Evolutionary conservation across 2,113 vertebrate species (phyloP).

Genomic region (Ellobius talpinus): DNA sequence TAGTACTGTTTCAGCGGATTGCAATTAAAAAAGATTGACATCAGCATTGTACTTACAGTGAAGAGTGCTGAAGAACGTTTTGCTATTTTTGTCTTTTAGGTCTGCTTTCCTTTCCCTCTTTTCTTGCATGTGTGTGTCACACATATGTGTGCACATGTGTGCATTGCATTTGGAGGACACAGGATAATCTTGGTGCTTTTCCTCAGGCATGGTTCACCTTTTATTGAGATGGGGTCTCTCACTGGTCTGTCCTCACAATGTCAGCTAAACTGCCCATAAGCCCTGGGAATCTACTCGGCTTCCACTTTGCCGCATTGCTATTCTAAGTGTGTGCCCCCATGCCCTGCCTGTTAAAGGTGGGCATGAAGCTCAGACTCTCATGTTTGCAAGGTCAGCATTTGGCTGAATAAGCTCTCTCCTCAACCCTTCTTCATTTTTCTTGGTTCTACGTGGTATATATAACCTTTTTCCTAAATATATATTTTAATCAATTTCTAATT

Average conservation of each 20-base stretch:
- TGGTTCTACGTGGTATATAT: not conserved
- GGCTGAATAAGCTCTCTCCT: not conserved
- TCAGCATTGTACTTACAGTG: constrained; percentile 42
- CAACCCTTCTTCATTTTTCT: not conserved
- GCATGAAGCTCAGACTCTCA: not conserved
- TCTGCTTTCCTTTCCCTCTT: not conserved
- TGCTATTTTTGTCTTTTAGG: constrained; percentile 49
- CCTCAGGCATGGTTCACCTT: not conserved
- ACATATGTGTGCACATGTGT: not conserved
- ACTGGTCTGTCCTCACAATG: not conserved
- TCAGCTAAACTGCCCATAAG: not conserved
- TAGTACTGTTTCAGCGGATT: not conserved
- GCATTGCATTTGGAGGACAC: not conserved
- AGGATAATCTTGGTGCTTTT: not conserved
- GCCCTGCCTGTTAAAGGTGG: not conserved
- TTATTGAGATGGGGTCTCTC: not conserved
- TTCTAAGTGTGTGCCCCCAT: not conserved
- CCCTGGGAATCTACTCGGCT: not conserved
- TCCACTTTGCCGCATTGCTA: not conserved
- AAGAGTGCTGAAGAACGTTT: constrained; percentile 1
- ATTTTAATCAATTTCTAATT: not conserved
- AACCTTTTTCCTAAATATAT: not conserved
- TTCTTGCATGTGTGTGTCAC: not conserved
- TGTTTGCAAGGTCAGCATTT: not conserved
- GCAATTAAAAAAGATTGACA: constrained; percentile 34